Conservation (phyloP, 2,888 invertebrate genomes). For the Nephrotoma appendiculata region DNA sequence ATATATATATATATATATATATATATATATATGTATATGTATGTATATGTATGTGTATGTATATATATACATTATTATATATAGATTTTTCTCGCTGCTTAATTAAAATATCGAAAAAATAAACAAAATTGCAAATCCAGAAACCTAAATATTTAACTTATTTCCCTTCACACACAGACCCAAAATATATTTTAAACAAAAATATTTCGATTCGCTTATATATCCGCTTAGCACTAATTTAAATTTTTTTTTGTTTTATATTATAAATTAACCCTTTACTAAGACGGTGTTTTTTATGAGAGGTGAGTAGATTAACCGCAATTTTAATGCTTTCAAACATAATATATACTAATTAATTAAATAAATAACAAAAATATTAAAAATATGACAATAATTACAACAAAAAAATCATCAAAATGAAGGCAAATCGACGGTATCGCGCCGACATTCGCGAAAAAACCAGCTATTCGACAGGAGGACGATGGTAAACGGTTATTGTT, state of each 20-base stretch:
- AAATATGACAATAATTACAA: background rate
- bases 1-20: background rate
- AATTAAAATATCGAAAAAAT: background rate
- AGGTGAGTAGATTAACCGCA: background rate
- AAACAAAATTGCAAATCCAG: background rate
- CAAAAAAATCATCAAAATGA: slow-evolving; percentile 16
- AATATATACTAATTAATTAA: background rate
- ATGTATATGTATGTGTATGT: background rate
- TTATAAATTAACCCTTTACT: background rate
- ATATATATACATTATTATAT: background rate
- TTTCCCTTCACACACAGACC: background rate
- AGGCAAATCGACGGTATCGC: slow-evolving; percentile 95
- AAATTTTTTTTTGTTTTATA: background rate
- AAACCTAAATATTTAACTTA: background rate
- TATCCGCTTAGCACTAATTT: background rate
- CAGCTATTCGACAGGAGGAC: slow-evolving; percentile 92
- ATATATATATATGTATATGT: background rate
- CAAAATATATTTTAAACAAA: background rate
- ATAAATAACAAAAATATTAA: background rate
- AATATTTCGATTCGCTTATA: background rate
- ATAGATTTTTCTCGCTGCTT: background rate
- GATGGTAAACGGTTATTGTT: slow-evolving; percentile 86
- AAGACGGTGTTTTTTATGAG: background rate
- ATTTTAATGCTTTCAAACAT: background rate
- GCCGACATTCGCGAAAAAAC: slow-evolving; percentile 96